Evolutionary conservation across 2,797 vertebrate species (phyloP), one percentile per base, ranked within the genome.

Genomic region (Coilia nasus): DNA sequence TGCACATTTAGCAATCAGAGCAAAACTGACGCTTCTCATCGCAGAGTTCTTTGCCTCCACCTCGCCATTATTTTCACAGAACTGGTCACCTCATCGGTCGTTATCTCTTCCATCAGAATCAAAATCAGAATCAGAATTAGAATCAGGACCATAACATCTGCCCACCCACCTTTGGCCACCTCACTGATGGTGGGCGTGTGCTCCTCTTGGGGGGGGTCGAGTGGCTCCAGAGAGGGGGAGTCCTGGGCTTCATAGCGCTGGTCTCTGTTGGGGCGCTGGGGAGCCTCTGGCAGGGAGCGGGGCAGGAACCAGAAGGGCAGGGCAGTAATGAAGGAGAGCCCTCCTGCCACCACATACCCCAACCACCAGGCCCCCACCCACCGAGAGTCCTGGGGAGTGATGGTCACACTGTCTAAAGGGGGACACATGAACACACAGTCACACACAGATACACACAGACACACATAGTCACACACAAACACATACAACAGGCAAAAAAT

Each of bases 311-410:
- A 98, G 90, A 98, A 98, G 0, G 97, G 97, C 86, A 98, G 92
- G 46, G 96, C 96, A 88, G 94, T 92, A 0, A 97, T 88, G 62
- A 98, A 85, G 64, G 89, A 94, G 47, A 94, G 80, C n/a, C 85
- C 25, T 50, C 96, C 97, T 21, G 93, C 90, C 54, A 96, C 89
- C 85, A 99, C 85, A 92, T 97, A 98, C 47, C 96, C 94, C 60
- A 98, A 92, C 98, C 98, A 99, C 98, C 98, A 99, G 0, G 98
- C 97, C 12, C 98, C 98, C 88, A 99, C 97, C 98, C 98, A 99
- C 41, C 97, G 97, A 19, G 97, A 93, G 60, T 99, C 98, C 35
- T 92, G 92, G 1, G 96, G 95, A 9, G 95, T 96, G 89, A 99
- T 97, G 78, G 93, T 95, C 88, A 99, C 92, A 47, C 87, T 96